phyloP scores from a whole-genome alignment of 2,888 invertebrate species.

The Tipula unca region DNA sequence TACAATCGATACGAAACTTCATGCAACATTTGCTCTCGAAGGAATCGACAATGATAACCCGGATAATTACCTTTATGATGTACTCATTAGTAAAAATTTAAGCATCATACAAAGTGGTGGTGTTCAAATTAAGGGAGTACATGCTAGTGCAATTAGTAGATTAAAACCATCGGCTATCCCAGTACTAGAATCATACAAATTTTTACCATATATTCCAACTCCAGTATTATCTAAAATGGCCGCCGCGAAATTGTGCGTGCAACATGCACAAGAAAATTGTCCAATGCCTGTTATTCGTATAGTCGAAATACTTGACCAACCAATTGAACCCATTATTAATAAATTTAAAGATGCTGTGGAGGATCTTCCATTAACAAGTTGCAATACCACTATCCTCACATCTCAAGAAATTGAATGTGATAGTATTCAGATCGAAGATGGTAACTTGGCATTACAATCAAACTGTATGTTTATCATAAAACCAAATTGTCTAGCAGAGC shows the following conservation, averaged over 20 bases:
- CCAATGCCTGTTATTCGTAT: conserved; percentile 32
- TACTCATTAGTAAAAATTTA: conserved; percentile 30
- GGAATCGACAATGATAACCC: conserved; percentile 31
- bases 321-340: conserved; percentile 46
- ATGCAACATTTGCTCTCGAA: conserved; percentile 37
- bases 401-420: conserved; percentile 38
- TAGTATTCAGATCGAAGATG: conserved; percentile 52
- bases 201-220: conserved; percentile 52
- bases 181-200: conserved; percentile 65
- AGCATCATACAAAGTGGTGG: conserved; percentile 55
- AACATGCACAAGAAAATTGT: conserved; percentile 64
- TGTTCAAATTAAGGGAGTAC: conserved; percentile 66
- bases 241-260: conserved; percentile 53
- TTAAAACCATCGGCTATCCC: conserved; percentile 60
- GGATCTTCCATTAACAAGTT: conserved; percentile 60
- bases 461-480: conserved; percentile 36
- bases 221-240: conserved; percentile 37
- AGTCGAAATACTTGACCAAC: conserved; percentile 29
- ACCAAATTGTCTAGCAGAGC: conserved; percentile 29
- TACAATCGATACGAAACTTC: conserved; percentile 58
- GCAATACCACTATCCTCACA: conserved; percentile 51
- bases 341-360: conserved; percentile 51
- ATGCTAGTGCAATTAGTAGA: conserved; percentile 65
- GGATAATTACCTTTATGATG: background rate
- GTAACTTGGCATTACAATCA: conserved; percentile 43